These are phyloP conservation scores for Chionodraco myersi DNA, from an alignment of 2,113 vertebrate genomes.

Conservation along the genomic window DNA sequence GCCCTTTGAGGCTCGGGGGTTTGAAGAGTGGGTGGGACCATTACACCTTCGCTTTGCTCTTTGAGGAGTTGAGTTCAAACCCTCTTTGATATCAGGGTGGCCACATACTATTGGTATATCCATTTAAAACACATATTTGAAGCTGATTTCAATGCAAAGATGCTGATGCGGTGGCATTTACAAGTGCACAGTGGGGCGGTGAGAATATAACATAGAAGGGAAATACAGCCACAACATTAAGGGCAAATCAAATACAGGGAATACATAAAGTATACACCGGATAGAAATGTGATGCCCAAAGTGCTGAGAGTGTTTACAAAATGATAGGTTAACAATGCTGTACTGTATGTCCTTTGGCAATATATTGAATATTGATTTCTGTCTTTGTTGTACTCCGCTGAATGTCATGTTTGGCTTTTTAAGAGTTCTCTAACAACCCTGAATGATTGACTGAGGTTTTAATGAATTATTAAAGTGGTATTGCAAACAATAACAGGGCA, in stretches of 20 bases:
- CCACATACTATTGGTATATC: not conserved
- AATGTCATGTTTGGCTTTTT: constrained; percentile 63
- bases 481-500: not conserved
- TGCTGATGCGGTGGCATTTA: not conserved
- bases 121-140: not conserved
- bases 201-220: not conserved
- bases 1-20: constrained; percentile 35
- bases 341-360: constrained; percentile 43
- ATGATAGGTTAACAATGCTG: constrained; percentile 22
- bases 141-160: not conserved
- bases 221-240: not conserved
- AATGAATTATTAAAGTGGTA: constrained; percentile 68
- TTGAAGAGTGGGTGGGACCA: constrained; percentile 1
- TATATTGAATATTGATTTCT: constrained; percentile 61
- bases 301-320: constrained; percentile 4
- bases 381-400: constrained; percentile 42
- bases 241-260: not conserved
- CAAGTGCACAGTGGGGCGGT: not conserved
- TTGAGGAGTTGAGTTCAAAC: not conserved
- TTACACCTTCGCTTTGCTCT: constrained; percentile 18
- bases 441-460: constrained; percentile 49
- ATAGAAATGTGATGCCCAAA: no score
- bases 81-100: not conserved
- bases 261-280: not conserved
- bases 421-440: constrained; percentile 53